Conservation (phyloP, 2,888 invertebrate genomes). For the Rhingia campestris region DNA sequence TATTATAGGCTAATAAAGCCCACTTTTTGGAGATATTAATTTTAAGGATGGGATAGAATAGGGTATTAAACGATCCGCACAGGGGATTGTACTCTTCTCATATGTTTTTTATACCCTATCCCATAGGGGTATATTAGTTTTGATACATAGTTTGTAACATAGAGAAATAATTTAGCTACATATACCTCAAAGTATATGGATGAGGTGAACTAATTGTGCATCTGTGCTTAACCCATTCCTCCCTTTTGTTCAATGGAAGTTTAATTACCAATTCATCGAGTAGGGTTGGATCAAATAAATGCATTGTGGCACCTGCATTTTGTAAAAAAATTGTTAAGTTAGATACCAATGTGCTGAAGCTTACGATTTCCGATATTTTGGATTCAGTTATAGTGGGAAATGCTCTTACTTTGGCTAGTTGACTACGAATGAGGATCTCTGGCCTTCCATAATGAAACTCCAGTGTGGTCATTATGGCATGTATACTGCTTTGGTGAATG, state of each 20-base stretch:
- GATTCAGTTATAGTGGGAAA: conserved; percentile 59
- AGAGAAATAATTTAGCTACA: no score
- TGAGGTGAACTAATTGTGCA: not conserved
- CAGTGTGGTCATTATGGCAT: conserved; percentile 56
- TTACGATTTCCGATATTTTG: conserved; percentile 59
- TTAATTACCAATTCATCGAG: conserved; percentile 37
- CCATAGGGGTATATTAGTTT: no score
- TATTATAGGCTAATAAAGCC: no score
- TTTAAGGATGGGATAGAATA: no score
- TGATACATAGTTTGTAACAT: no score
- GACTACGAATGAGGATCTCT: conserved; percentile 45
- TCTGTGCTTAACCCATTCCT: conserved; percentile 22
- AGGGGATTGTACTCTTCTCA: no score
- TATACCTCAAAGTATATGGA: no score
- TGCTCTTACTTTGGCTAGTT: conserved; percentile 47
- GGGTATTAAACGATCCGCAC: no score
- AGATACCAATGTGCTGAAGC: conserved; percentile 58
- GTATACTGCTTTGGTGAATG: no score
- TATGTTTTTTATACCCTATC: no score
- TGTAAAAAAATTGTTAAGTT: conserved; percentile 34
- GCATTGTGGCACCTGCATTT: not conserved
- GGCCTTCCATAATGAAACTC: conserved; percentile 70
- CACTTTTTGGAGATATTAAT: no score
- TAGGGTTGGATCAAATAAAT: not conserved
- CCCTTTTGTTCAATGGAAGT: no score